Percentiles rank a stretch among this genome's conserved stretches.
Evolutionary conservation across 53 echinoderm and acorn worm species (phyloP).

Genomic region (Henricia sp.): DNA sequence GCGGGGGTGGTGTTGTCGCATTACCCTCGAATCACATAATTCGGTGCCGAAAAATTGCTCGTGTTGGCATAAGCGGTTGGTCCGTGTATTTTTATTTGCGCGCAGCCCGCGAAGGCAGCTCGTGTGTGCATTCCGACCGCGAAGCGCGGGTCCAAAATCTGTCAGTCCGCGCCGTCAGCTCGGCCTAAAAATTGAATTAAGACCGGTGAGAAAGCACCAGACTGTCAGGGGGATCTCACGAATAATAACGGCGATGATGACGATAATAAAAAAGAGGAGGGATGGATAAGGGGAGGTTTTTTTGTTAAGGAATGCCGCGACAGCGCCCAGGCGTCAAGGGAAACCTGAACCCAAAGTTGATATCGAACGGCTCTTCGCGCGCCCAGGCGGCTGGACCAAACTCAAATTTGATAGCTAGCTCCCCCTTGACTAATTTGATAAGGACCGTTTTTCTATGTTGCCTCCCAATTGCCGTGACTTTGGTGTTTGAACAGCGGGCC

Average conservation of each 20-base stretch:
- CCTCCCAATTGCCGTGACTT: constrained; percentile 58
- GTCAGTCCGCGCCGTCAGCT: constrained; percentile 44
- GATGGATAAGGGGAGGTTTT: constrained; percentile 37
- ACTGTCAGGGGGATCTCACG: constrained; percentile 55
- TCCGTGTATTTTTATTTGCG: constrained; percentile 34
- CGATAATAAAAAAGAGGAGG: constrained; percentile 36
- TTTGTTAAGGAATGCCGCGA: constrained; percentile 59
- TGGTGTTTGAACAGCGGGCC: constrained; percentile 60
- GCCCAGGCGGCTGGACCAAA: constrained; percentile 38
- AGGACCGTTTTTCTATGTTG: constrained; percentile 56
- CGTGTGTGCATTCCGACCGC: background rate
- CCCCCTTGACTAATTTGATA: constrained; percentile 54
- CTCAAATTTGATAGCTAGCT: constrained; percentile 61
- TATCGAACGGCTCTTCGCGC: constrained; percentile 54
- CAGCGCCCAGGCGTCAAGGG: constrained; percentile 48
- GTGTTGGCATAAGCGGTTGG: constrained; percentile 39
- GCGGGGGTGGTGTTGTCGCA: constrained; percentile 40
- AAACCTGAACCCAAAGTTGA: constrained; percentile 50
- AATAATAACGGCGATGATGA: constrained; percentile 61
- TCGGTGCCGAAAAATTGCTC: constrained; percentile 42
- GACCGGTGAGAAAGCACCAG: constrained; percentile 58
- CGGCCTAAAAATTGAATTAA: constrained; percentile 47
- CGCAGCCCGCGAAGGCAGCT: constrained; percentile 5
- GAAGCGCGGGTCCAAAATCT: constrained; percentile 27
- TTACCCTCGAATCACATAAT: constrained; percentile 53